Base-by-base conservation (phyloP, 2,797 vertebrate genomes). In the Euthynnus affinis region DNA sequence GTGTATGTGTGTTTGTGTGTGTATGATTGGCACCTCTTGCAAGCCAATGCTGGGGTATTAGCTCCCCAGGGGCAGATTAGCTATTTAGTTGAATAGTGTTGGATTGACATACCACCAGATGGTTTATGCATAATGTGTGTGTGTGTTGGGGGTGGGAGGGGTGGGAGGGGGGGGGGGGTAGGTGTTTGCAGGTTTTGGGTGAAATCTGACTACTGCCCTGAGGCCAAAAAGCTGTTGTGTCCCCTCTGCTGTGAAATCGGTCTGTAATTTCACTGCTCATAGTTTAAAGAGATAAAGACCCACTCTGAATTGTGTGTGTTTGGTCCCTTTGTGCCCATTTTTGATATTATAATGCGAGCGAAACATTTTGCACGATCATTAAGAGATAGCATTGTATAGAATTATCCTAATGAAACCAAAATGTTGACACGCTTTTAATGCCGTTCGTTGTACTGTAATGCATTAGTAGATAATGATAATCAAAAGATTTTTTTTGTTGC, bases 71-170 rank as follows among this genome's bases (percentile, higher is more conserved):
- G 87, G 25, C 71, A 88, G 75, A 89, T 92, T 81, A 91, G 77
- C 77, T 86, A 44, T 83, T 91, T 89, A 85, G 84, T 68, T 74
- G 77, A 64, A 84, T 64, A 74, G 77, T 84, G 88, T 77, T 86
- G 85, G 85, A 76, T 60, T 85, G 80, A 89, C 82, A 80, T 86
- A 76, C 73, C 74, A 86, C 76, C 87, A 89, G 85, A 88, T 88
- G 85, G 88, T 83, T 85, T 72, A 59, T 89, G 78, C 46, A 67
- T 63, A 48, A 40, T 51, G 17, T 77, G 52, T 82, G 59, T 64
- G 78, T 77, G 70, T 61, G 64, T 81, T 77, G 48, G 69, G 73
- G 59, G 76, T 68, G 64, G 5, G 29, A 6, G 29, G 29, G 29
- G 29, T 6, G 29, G 29, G 29, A 6, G 29, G 29, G 29, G 29